A percentile compares a stretch with the other conserved stretches of the same genome.
Conservation (phyloP, 2,888 invertebrate genomes). For the Trissolcus japonicus region DNA sequence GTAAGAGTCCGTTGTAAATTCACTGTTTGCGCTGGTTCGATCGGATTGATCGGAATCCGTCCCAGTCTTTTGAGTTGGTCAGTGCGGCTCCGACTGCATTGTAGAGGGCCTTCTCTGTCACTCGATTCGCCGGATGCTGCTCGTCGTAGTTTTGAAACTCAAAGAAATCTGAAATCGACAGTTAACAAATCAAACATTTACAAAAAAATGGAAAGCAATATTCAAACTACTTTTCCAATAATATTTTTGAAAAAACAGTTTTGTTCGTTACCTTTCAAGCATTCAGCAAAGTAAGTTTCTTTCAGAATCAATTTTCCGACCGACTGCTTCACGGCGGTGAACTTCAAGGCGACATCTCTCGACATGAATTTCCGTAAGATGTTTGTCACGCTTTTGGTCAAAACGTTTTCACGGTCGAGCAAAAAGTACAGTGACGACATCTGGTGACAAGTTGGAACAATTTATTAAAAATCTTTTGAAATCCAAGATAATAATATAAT, state of each 20-base stretch:
- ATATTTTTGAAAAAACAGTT: not conserved
- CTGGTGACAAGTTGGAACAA: slow-evolving; percentile 31
- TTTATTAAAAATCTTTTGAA: not conserved
- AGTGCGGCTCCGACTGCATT: slow-evolving; percentile 46
- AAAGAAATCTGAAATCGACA: slow-evolving; percentile 39
- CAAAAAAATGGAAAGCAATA: too few species aligned
- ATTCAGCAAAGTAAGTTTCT: slow-evolving; percentile 53
- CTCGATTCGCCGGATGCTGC: slow-evolving; percentile 34
- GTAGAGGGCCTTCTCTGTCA: slow-evolving; percentile 49
- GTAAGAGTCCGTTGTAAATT: slow-evolving; percentile 2
- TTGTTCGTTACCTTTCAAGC: slow-evolving; percentile 57
- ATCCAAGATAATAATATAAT: not conserved
- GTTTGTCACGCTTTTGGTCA: slow-evolving; percentile 59
- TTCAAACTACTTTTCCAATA: not conserved
- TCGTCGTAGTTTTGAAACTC: slow-evolving; percentile 52
- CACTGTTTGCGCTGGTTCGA: slow-evolving; percentile 45
- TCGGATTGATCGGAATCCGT: slow-evolving; percentile 51
- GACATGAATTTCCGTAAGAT: slow-evolving; percentile 60
- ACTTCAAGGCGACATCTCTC: slow-evolving; percentile 57
- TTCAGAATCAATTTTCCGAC: slow-evolving; percentile 57
- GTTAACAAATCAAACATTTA: not conserved
- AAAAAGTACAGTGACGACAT: slow-evolving; percentile 52
- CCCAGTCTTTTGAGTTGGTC: slow-evolving; percentile 54
- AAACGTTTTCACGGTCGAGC: slow-evolving; percentile 55
- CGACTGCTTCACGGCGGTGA: slow-evolving; percentile 58